Percentiles rank a stretch among this genome's conserved stretches.
Conservation (phyloP, 2,797 vertebrate species). For the Neosalanx taihuensis region DNA sequence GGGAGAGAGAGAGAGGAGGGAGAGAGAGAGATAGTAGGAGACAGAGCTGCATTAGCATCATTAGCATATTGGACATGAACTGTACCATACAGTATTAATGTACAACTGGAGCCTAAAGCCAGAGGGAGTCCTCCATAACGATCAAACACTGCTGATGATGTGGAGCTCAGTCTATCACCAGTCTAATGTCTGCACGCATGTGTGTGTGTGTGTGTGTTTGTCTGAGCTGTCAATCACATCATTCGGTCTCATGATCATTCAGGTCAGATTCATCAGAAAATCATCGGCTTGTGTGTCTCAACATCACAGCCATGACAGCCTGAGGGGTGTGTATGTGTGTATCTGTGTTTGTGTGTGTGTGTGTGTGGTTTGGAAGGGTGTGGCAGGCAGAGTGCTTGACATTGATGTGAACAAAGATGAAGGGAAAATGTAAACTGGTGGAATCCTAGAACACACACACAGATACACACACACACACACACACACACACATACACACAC, state of each 20-base stretch:
- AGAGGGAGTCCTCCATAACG: background rate
- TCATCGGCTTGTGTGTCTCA: too few relatives aligned
- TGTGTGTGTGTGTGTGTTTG: background rate
- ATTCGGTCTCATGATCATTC: background rate
- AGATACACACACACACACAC: background rate
- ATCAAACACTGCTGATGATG: too few relatives aligned
- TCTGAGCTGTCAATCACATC: too few relatives aligned
- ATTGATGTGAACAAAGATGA: background rate
- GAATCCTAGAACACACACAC: background rate
- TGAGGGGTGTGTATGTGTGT: too few relatives aligned
- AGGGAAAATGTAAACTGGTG: slow-evolving; percentile 8
- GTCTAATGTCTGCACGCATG: background rate
- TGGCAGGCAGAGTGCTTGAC: background rate
- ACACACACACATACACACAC: background rate
- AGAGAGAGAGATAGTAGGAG: background rate
- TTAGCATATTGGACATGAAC: too few relatives aligned
- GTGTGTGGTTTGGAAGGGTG: background rate
- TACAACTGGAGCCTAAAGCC: too few relatives aligned
- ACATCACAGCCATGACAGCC: background rate
- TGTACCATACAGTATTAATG: too few relatives aligned
- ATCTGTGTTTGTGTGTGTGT: too few relatives aligned
- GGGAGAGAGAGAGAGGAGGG: background rate
- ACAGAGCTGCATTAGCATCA: background rate
- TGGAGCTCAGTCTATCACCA: background rate
- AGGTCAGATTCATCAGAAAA: background rate